A percentile compares a stretch with the other conserved stretches of the same genome.
Evolutionary conservation across 2,888 invertebrate species (phyloP).

Genomic region (Hyposoter didymator): DNA sequence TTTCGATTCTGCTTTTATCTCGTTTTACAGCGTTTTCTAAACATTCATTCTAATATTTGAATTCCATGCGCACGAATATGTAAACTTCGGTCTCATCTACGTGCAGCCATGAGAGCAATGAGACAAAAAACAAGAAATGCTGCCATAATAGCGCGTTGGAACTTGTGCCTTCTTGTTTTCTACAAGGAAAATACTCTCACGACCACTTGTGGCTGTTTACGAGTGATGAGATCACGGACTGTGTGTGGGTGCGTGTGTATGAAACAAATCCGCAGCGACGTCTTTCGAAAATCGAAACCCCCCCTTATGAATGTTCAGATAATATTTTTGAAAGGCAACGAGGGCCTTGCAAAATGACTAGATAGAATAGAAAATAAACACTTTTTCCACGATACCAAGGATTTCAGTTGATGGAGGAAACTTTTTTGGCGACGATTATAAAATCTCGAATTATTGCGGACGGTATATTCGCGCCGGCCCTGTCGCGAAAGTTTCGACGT

Average conservation of each 20-base stretch:
- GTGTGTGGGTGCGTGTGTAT: conserved; percentile 24
- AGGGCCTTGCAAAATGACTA: neutral
- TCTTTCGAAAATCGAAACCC: conserved; percentile 15
- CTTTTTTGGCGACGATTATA: neutral
- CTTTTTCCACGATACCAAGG: neutral
- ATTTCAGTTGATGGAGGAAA: neutral
- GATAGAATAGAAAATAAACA: neutral
- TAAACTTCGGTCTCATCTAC: neutral
- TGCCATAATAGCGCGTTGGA: conserved; percentile 4
- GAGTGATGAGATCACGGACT: neutral
- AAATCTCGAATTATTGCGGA: conserved; percentile 11
- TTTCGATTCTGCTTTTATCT: neutral
- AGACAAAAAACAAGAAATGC: neutral
- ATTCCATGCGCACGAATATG: neutral
- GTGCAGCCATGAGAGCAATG: neutral
- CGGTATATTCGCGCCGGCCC: conserved; percentile 45
- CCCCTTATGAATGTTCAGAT: conserved; percentile 3
- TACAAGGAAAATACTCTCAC: neutral
- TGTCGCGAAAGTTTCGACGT: conserved; percentile 38
- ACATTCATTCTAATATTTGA: neutral
- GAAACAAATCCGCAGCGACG: conserved; percentile 44
- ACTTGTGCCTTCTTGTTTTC: conserved; percentile 3
- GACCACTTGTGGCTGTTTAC: conserved; percentile 63
- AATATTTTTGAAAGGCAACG: neutral
- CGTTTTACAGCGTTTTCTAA: neutral